These are phyloP conservation scores for Elymnias hypermnestra DNA, from an alignment of 1,140 invertebrate species.

Conservation along the genomic window DNA sequence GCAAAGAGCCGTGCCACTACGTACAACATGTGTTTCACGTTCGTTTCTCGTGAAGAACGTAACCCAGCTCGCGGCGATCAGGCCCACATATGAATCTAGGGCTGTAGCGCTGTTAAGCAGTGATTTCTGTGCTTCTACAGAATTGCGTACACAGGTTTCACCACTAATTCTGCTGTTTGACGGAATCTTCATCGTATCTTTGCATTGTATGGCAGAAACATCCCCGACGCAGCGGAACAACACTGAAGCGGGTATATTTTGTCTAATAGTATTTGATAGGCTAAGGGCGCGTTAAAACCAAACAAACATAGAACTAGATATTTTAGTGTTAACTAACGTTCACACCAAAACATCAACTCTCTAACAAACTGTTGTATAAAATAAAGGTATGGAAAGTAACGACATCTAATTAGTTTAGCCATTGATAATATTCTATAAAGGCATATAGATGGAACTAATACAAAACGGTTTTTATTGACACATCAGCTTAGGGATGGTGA, in stretches of 20 bases:
- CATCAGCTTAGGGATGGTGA: too few relatives aligned
- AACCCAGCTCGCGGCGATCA: slow-evolving; percentile 59
- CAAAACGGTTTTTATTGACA: too few relatives aligned
- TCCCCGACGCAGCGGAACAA: slow-evolving; percentile 70
- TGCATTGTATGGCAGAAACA: slow-evolving; percentile 56
- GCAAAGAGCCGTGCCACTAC: slow-evolving; percentile 26
- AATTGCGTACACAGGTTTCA: slow-evolving; percentile 45
- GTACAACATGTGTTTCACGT: slow-evolving; percentile 56
- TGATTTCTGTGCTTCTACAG: slow-evolving; percentile 39
- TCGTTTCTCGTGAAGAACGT: slow-evolving; percentile 61
- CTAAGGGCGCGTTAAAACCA: too few relatives aligned
- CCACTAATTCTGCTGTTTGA: slow-evolving; percentile 15
- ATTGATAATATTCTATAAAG: too few relatives aligned
- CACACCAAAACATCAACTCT: too few relatives aligned
- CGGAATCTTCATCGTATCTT: slow-evolving; percentile 19
- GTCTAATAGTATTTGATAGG: slow-evolving; percentile 31
- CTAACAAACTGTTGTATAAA: too few relatives aligned
- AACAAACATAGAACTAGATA: too few relatives aligned
- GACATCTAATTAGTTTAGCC: too few relatives aligned
- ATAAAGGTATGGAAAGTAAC: too few relatives aligned
- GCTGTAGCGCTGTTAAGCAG: slow-evolving; percentile 52
- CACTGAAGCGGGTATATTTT: slow-evolving; percentile 48
- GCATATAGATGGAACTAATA: too few relatives aligned
- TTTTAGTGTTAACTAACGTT: too few relatives aligned
- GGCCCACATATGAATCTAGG: slow-evolving; percentile 62